Percentiles rank a stretch among this genome's conserved stretches.
phyloP scores from a whole-genome alignment of 2,113 vertebrate species.

The Ochotona princeps region DNA sequence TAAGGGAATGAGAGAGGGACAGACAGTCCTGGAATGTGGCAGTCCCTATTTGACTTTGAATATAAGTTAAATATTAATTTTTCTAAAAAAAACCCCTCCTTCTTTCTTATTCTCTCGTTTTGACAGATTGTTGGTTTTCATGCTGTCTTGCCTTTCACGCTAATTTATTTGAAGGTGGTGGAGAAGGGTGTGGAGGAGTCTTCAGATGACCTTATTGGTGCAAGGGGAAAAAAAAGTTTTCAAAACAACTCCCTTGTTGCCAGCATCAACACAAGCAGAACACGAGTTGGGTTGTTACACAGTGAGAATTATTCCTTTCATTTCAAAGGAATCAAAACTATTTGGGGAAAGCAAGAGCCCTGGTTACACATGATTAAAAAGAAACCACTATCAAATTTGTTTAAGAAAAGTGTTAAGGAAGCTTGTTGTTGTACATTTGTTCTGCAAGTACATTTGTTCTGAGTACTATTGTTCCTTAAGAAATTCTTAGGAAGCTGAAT shows the following conservation, averaged over 20 bases:
- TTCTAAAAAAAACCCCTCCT: conserved; percentile 57
- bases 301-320: conserved; percentile 86
- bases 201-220: conserved; percentile 80
- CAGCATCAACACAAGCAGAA: conserved; percentile 84
- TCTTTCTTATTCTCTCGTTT: conserved; percentile 56
- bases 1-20: conserved; percentile 75
- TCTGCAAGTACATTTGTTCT: background rate
- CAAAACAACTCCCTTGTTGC: conserved; percentile 79
- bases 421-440: background rate
- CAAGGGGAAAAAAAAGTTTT: conserved; percentile 77
- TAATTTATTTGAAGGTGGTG: conserved; percentile 23
- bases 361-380: conserved; percentile 71
- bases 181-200: background rate
- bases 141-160: conserved; percentile 72
- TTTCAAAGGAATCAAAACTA: conserved; percentile 78
- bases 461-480: background rate
- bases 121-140: conserved; percentile 77
- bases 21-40: conserved; percentile 71
- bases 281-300: conserved; percentile 79
- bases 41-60: conserved; percentile 68
- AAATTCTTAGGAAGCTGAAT: conserved; percentile 4
- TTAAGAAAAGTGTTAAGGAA: conserved; percentile 35
- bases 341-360: conserved; percentile 66
- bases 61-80: conserved; percentile 81
- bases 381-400: conserved; percentile 64